Percentiles rank a stretch among this genome's conserved stretches.
Conservation (phyloP, 2,797 vertebrate species). For the Poecilia wingei region DNA sequence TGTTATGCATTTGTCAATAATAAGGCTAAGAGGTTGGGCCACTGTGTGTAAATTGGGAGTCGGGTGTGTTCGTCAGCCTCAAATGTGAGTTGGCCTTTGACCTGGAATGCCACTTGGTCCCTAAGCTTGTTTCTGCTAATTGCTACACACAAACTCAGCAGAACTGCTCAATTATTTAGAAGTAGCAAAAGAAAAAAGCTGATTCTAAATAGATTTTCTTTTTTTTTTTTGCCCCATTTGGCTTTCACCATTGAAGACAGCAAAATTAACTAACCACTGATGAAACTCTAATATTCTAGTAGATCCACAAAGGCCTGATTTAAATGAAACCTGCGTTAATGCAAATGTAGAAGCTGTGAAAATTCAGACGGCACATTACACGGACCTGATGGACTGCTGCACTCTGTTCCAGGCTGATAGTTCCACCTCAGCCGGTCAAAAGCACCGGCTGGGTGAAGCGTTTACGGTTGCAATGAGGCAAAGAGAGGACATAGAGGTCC, state of each 20-base stretch:
- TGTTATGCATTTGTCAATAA: conserved; percentile 88
- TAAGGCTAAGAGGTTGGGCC: conserved; percentile 81
- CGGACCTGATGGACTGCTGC: conserved; percentile 78
- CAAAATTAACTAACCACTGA: neutral
- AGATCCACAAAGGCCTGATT: neutral
- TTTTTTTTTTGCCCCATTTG: neutral
- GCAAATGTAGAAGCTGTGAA: conserved; percentile 23
- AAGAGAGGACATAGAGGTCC: conserved; percentile 76
- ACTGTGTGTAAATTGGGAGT: conserved; percentile 74
- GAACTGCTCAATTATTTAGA: conserved; percentile 35
- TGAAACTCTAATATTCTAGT: neutral
- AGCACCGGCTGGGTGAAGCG: conserved; percentile 74
- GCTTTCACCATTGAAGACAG: neutral
- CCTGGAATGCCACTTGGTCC: conserved; percentile 60
- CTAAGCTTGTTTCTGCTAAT: conserved; percentile 73
- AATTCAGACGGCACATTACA: conserved; percentile 38
- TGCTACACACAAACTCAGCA: conserved; percentile 42
- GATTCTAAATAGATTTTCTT: neutral
- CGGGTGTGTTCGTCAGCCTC: conserved; percentile 45
- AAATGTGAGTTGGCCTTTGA: conserved; percentile 73
- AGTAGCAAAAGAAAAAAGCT: neutral
- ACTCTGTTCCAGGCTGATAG: conserved; percentile 73
- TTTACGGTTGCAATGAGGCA: conserved; percentile 85
- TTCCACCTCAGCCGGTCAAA: conserved; percentile 80
- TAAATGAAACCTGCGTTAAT: neutral